Conservation (phyloP, 23 tunicate genomes). For the Aplidium turbinatum region DNA sequence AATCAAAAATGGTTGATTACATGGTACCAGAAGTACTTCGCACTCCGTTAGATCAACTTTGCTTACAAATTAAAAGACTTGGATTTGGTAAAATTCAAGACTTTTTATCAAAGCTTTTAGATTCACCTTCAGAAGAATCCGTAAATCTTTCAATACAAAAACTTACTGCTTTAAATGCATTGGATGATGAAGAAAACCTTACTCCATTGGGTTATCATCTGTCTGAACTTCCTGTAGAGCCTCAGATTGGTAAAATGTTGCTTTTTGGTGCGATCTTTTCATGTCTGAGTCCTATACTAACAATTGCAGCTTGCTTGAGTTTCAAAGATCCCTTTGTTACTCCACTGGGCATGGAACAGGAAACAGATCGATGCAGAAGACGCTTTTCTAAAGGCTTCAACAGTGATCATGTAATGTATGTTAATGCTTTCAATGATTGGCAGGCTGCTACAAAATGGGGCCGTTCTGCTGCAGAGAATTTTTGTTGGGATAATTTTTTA, state of each 20-base stretch:
- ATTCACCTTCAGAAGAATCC: constrained; percentile 57
- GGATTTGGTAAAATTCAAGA: constrained; percentile 59
- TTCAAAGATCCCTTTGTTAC: constrained; percentile 80
- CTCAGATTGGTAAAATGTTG: constrained; percentile 87
- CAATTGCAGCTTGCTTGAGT: constrained; percentile 81
- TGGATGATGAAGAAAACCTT: constrained; percentile 55
- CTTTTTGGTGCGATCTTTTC: constrained; percentile 69
- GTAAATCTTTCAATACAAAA: constrained; percentile 62
- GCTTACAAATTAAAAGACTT: constrained; percentile 68
- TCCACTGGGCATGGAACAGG: constrained; percentile 76
- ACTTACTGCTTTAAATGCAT: constrained; percentile 62
- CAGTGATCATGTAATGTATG: constrained; percentile 83
- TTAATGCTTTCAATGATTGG: constrained; percentile 68
- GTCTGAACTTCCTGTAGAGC: constrained; percentile 79
- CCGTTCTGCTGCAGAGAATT: constrained; percentile 25
- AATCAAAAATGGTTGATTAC: constrained; percentile 47
- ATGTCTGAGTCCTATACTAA: constrained; percentile 71
- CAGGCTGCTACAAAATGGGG: constrained; percentile 1
- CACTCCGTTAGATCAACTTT: constrained; percentile 83
- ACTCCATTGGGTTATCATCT: constrained; percentile 82
- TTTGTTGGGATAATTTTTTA: constrained; percentile 68
- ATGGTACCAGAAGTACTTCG: constrained; percentile 76
- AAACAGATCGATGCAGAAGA: constrained; percentile 48
- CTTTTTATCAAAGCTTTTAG: constrained; percentile 55
- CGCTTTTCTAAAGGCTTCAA: constrained; percentile 40